Evolutionary conservation across 2,797 vertebrate genomes (phyloP), one percentile per base, ranked within the genome.

Genomic region (Syndactyla subalaris): DNA sequence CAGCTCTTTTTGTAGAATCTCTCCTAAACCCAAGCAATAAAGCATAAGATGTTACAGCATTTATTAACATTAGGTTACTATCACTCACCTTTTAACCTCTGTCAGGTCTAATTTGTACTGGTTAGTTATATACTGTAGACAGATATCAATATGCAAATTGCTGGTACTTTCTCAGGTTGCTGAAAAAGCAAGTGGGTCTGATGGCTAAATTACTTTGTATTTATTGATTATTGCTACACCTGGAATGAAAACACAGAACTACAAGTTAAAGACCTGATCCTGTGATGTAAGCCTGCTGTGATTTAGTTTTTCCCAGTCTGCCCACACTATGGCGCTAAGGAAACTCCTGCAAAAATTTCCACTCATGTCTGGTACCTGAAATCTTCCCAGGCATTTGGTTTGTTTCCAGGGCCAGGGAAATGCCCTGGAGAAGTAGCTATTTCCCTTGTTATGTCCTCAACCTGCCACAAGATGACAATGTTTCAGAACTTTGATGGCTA

Each of bases 401-500:
- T 66, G 12, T 17, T 82, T 75, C 59, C n/a, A 73, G 46, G 55
- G 24, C 14, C 46, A 23, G 52, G 38, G 29, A 70, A 89, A 39
- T 15, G 46, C 9, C 20, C 39, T 22, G 45, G 38, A 74, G 81
- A 67, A 74, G 9, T 0, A 0, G 23, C 34, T 59, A 4, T 52
- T 92, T 91, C 20, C 46, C 80, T 71, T 95, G 92, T 87, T 81
- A 65, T 96, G 48, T 77, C 72, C 36, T 74, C 70, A 76, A 51
- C 49, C 61, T 87, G 68, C 93, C 95, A 92, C 87, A 92, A 97
- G 95, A 86, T 92, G 94, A 85, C 94, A 94, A 96, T 94, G 49
- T 97, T 96, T 95, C 66, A 92, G 95, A 95, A 65, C 61, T 80
- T 85, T 91, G 82, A 81, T 62, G 30, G n/a, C 36, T 90, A 48